Evolutionary conservation across 2,113 vertebrate species (phyloP).

Genomic region (Taxidea taxus): DNA sequence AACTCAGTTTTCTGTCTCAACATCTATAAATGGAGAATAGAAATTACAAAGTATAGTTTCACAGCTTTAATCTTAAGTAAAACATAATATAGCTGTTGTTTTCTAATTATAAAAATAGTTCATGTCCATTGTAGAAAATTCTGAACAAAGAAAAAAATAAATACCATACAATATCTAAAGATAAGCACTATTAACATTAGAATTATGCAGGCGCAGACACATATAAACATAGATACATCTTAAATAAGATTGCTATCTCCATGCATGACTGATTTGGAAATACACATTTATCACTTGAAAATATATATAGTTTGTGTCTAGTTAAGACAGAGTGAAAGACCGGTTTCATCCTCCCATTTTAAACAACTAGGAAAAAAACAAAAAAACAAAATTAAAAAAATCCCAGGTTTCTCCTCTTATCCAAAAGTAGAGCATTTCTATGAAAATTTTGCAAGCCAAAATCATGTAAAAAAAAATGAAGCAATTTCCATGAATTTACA

Average conservation of each 20-base stretch:
- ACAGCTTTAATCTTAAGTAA: neutral
- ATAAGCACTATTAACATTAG: neutral
- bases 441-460: neutral
- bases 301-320: neutral
- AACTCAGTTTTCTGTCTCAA: neutral
- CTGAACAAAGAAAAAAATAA: neutral
- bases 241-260: neutral
- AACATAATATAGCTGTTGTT: neutral
- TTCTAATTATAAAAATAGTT: slow-evolving; percentile 9
- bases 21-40: neutral
- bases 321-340: neutral
- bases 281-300: neutral
- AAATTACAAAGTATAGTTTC: neutral
- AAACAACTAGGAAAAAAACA: neutral
- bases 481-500: neutral
- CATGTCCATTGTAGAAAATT: neutral
- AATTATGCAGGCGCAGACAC: neutral
- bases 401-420: neutral
- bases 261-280: neutral
- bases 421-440: neutral
- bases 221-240: neutral
- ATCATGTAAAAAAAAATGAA: neutral
- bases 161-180: neutral
- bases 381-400: neutral
- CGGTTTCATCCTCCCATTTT: neutral